Base-by-base conservation (phyloP, 2,888 invertebrate genomes). In the Lepidocyrtinus sp. region DNA sequence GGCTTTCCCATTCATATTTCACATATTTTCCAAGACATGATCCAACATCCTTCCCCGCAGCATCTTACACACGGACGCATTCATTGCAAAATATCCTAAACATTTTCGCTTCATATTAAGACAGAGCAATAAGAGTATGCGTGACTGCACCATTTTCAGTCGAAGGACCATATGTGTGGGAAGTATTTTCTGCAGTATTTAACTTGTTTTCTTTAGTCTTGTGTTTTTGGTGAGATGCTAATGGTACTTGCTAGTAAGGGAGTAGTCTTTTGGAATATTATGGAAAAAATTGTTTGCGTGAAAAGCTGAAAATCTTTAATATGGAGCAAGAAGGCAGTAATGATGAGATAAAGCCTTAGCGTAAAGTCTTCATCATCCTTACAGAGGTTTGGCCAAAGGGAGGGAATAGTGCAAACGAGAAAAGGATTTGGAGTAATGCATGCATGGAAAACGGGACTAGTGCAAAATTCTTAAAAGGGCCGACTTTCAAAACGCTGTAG, bases 111-210 rank as follows among this genome's bases (percentile, higher is more conserved):
- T n/a, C n/a, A 64, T 76, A 76, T 76, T 70, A 76, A 76, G 70
- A 76, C 69, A 63, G 17, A 12, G 50, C 50, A 70, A 74, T 74
- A 74, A 64, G 55, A 76, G 55, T 64, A 76, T 76, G 75, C 75
- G 75, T 76, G 70, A 55, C 75, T 76, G 75, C 75, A 76, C 70
- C 64, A 64, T 17, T 22, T 61, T 64, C 36, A 50, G 5, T 2
- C 12, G n/a, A n/a, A n/a, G n/a, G n/a, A n/a, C n/a, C 50, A 50
- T 17, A 50, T 50, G 50, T 2, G n/a, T 7, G 2, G 15, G 17
- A 50, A 50, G 12, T 50, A 12, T 36, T 36, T 36, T 36, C 36
- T 12, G 5, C 36, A n/a, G n/a, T n/a, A n/a, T n/a, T 36, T 74
- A 22, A 12, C 25, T 68, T 19, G 24, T 22, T 59, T 17, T 24